Conservation (phyloP, 2,797 vertebrate genomes). For the Girardinus metallicus region DNA sequence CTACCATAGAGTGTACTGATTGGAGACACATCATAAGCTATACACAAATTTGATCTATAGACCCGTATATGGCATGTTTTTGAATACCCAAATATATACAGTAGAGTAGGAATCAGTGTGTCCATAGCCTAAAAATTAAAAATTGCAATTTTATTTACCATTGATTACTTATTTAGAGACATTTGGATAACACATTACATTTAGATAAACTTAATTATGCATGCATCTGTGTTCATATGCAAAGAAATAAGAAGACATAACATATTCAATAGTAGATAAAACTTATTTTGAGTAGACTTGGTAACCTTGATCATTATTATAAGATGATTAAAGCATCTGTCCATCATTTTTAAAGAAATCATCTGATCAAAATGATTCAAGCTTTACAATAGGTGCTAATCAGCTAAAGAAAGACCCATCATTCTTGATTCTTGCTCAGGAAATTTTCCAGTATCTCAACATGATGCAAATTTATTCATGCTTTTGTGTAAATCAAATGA, state of each 20-base stretch:
- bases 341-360: neutral
- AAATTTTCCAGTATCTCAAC: neutral
- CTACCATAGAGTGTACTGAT: neutral
- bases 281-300: neutral
- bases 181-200: neutral
- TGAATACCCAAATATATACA: neutral
- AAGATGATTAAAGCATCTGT: neutral
- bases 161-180: constrained; percentile 4
- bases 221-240: constrained; percentile 1
- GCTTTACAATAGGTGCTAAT: neutral
- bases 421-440: neutral
- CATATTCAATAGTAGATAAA: neutral
- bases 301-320: neutral
- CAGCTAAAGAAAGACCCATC: neutral
- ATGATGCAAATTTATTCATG: neutral
- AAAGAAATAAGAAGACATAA: neutral
- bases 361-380: neutral
- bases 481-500: neutral
- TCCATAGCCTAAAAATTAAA: neutral
- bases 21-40: neutral
- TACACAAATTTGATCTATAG: neutral
- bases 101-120: neutral
- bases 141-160: neutral
- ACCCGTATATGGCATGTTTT: neutral
- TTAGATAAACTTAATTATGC: neutral